Evolutionary conservation across 2,797 vertebrate species (phyloP), one percentile per base, ranked within the genome.

Genomic region (Betta splendens): DNA sequence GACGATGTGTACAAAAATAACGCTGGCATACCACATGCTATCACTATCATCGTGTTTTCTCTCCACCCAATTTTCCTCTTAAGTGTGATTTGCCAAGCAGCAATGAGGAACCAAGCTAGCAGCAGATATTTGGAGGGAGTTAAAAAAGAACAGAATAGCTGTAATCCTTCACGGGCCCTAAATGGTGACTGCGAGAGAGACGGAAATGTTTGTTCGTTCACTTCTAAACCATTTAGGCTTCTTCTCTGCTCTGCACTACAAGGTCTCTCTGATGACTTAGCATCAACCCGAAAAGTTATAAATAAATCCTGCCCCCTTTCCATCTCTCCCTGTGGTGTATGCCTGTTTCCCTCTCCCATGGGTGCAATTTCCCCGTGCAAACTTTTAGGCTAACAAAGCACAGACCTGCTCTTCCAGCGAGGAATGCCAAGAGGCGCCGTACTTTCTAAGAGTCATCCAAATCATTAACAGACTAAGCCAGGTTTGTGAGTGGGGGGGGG

Each of bases 371-470:
- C 81, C 79, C 68, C 55, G 31, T 74, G 77, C 68, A 84, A 89
- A 87, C 85, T 88, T 90, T 88, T 82, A 85, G 82, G 85, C 80
- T 86, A 87, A 87, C 84, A 89, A 89, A 89, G 82, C 78, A 56
- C 69, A 66, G 64, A 67, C 72, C 56, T 52, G 58, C 46, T 63
- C 38, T 64, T 71, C 66, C 43, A 64, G 66, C 53, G 64, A 59
- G 74, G 70, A 72, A 79, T 33, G 81, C 78, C 76, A 80, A 72
- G 61, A 80, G 79, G 66, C 62, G 72, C 79, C 79, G 69, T 52
- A 61, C 69, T 80, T 59, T 70, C 63, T 62, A 69, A 77, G 80
- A 83, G 60, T 69, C 64, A 67, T 77, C 75, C 77, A 74, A 80
- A 69, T 86, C 80, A 75, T 86, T 83, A 84, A 65, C 59, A 69